Base-by-base conservation (phyloP, 2,888 invertebrate species). In the Linnaemya vulpina region DNA sequence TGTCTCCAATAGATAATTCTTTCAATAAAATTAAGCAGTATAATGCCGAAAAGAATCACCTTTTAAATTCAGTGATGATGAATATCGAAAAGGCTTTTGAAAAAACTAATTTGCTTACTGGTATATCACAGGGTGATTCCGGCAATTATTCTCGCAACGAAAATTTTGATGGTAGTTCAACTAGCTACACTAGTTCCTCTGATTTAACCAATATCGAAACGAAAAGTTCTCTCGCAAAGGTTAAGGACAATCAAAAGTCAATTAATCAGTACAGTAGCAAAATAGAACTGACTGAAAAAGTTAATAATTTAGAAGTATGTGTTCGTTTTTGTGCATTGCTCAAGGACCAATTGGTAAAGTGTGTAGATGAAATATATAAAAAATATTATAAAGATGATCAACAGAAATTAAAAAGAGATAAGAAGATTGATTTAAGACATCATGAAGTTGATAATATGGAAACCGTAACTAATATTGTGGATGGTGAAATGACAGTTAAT, bases 271-370 rank as follows among this genome's bases (percentile, higher is more conserved):
- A 90, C 4, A 89, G 87, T 35, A 89, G 88, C 68, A 90, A 89
- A 53, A 89, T 90, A 73, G 90, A 91, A 49, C 87, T 91, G 20
- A 80, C 89, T 81, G 88, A 89, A 88, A 87, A 89, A 87, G 84
- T 88, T 51, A 88, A 89, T 0, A 90, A 90, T 73, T 87, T 94
- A 89, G 95, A 95, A 5, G 30, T 5, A 9, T 96, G 96, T 91
- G 95, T 95, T 82, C 95, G 96, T 89, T 94, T 97, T 13, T 96
- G 96, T 90, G 95, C 96, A 0, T 94, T 97, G 86, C 95, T 97
- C 71, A 96, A 96, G 92, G 94, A 95, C 53, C 96, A 97, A 88
- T 94, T 97, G 87, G 94, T 96, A 71, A 94, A 96, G 88, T 96
- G 96, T 3, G 96, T 96, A 89, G 95, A 95, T 0, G 96, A 96